Conservation (phyloP, 2,797 vertebrate species). For the Remorina albescens region DNA sequence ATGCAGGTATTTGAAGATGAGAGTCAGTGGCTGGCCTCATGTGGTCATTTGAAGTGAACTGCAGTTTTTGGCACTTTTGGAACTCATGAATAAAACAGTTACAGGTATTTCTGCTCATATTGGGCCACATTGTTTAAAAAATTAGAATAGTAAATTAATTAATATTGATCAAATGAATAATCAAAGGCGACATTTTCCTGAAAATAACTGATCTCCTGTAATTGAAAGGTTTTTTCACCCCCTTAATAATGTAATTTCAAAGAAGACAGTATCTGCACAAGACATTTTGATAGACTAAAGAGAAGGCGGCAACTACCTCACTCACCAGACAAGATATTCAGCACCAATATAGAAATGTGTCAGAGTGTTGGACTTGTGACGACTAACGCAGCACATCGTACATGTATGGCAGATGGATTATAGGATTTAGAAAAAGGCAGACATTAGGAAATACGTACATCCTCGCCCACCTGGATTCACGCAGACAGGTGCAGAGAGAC, state of each 20-base stretch:
- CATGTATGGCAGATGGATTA: slow-evolving; percentile 40
- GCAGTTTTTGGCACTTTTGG: too few species aligned
- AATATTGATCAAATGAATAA: slow-evolving; percentile 9
- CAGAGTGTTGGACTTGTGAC: not conserved
- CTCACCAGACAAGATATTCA: not conserved
- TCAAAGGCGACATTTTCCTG: slow-evolving; percentile 14
- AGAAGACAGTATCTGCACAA: not conserved
- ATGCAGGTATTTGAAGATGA: too few species aligned
- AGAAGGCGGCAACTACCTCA: not conserved
- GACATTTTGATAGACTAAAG: slow-evolving; percentile 5
- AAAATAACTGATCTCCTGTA: slow-evolving; percentile 10
- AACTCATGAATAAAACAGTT: too few species aligned
- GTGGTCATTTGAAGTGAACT: too few species aligned
- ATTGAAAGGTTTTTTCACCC: too few species aligned
- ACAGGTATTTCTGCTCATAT: too few species aligned
- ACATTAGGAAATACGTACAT: not conserved
- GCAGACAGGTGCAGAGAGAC: slow-evolving; percentile 35
- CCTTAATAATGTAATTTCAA: too few species aligned
- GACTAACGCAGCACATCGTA: not conserved
- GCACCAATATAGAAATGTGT: not conserved
- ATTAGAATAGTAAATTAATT: slow-evolving; percentile 13
- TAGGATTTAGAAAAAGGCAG: slow-evolving; percentile 8
- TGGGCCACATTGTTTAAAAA: not conserved
- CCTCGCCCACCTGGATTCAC: slow-evolving; percentile 35
- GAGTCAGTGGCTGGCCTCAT: too few species aligned